These are phyloP conservation scores for Crotalus viridis DNA, from an alignment of 2,113 vertebrate species.

Conservation along the genomic window DNA sequence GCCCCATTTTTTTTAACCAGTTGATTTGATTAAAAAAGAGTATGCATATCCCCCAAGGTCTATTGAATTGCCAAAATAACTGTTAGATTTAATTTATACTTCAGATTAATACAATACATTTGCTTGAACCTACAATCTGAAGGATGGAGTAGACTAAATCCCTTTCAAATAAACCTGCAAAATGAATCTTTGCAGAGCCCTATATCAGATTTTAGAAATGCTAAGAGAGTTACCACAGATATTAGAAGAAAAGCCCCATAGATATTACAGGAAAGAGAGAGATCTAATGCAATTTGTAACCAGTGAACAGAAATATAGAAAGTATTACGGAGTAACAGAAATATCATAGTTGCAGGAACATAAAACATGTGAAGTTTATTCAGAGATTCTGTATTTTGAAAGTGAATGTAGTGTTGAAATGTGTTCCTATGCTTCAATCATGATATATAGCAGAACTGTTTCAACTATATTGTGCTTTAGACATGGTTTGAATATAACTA, in stretches of 20 bases:
- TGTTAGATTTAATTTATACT: neutral
- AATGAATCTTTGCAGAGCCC: neutral
- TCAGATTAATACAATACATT: neutral
- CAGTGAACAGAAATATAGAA: neutral
- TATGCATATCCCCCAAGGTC: neutral
- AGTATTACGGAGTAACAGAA: neutral
- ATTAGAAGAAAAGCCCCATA: neutral
- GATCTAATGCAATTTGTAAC: neutral
- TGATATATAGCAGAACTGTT: neutral
- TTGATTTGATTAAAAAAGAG: neutral
- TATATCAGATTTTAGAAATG: neutral
- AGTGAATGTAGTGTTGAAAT: neutral
- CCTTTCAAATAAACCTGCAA: neutral
- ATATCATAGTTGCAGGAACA: neutral
- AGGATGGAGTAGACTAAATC: neutral
- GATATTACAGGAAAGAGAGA: neutral
- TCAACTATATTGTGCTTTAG: neutral
- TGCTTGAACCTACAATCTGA: neutral
- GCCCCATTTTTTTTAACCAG: neutral
- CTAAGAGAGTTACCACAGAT: neutral
- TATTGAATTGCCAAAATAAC: neutral
- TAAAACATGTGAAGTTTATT: neutral
- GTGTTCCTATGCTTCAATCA: neutral
- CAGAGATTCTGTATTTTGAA: neutral
- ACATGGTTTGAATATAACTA: constrained; percentile 8